A percentile compares a stretch with the other conserved stretches of the same genome.
Conservation (phyloP, 2,113 vertebrate species). For the Aegotheles bennettii region DNA sequence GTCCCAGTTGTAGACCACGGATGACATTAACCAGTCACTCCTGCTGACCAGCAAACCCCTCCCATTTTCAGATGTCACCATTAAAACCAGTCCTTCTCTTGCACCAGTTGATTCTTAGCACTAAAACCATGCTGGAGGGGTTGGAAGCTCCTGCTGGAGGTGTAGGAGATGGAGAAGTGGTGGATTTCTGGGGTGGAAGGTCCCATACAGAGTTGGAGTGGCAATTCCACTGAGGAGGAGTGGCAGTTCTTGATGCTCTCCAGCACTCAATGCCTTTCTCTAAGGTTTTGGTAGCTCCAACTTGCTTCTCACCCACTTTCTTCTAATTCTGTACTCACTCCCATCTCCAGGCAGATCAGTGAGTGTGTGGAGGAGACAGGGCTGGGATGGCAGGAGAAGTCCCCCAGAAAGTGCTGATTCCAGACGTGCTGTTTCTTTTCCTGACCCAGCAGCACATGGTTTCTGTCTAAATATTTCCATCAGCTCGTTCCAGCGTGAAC, state of each 20-base stretch:
- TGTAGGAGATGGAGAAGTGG: too few relatives aligned
- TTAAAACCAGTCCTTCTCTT: not conserved
- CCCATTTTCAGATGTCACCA: accelerated
- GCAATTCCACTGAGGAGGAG: not conserved
- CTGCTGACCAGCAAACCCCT: not conserved
- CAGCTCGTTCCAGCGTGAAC: not conserved
- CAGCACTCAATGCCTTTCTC: not conserved
- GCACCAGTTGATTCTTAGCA: not conserved
- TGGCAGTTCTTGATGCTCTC: not conserved
- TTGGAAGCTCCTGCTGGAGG: not conserved
- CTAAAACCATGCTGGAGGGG: accelerated
- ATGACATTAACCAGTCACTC: slow-evolving; percentile 19
- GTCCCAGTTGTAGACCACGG: not conserved
- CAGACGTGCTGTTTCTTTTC: not conserved
- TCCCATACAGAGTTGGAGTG: accelerated
- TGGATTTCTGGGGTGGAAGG: not conserved
- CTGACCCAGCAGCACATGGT: slow-evolving; percentile 14
- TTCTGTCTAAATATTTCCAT: not conserved
- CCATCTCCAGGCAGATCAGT: not conserved
- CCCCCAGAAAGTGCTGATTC: not conserved
- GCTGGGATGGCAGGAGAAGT: not conserved
- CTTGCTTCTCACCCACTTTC: not conserved
- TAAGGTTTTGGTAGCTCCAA: not conserved
- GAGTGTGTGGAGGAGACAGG: not conserved
- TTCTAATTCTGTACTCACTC: not conserved